These are phyloP conservation scores for Takifugu bimaculatus DNA, from an alignment of 2,113 vertebrate genomes.

Conservation along the genomic window DNA sequence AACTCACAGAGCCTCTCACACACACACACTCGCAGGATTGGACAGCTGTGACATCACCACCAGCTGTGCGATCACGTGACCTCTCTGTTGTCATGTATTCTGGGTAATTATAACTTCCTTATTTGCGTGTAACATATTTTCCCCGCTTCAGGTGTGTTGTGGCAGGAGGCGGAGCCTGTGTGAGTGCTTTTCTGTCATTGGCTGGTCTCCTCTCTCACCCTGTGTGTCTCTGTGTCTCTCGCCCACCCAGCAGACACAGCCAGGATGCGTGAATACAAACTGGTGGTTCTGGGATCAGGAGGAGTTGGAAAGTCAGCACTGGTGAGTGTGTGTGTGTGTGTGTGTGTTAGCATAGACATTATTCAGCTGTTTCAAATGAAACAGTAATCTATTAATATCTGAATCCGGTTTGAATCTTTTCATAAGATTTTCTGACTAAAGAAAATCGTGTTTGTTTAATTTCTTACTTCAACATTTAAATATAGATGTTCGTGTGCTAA, in stretches of 20 bases:
- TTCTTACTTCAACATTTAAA: no score
- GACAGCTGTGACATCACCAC: conserved; percentile 40
- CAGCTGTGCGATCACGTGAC: conserved; percentile 54
- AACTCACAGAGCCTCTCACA: conserved; percentile 28
- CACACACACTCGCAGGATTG: conserved; percentile 25
- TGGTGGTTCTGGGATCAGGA: conserved; percentile 72
- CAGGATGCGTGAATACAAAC: conserved; percentile 73
- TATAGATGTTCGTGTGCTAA: no score
- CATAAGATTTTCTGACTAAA: no score
- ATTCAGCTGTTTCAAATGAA: no score
- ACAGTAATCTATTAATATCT: no score
- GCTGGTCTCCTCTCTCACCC: conserved; percentile 11
- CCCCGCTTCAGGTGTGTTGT: conserved; percentile 27
- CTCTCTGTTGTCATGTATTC: conserved; percentile 36
- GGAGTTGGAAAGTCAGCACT: conserved; percentile 70
- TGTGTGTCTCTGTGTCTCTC: conserved; percentile 10
- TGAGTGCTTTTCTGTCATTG: conserved; percentile 27
- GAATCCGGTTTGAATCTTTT: no score
- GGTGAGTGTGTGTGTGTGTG: conserved; percentile 37
- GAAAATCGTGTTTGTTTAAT: no score
- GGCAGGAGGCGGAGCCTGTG: conserved; percentile 13
- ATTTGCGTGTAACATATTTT: conserved; percentile 27
- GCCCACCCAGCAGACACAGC: conserved; percentile 51
- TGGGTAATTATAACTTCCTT: conserved; percentile 49
- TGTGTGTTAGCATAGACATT: no score